Conservation (phyloP, 1,140 invertebrate species). For the Drosophila pseudoananassae region DNA sequence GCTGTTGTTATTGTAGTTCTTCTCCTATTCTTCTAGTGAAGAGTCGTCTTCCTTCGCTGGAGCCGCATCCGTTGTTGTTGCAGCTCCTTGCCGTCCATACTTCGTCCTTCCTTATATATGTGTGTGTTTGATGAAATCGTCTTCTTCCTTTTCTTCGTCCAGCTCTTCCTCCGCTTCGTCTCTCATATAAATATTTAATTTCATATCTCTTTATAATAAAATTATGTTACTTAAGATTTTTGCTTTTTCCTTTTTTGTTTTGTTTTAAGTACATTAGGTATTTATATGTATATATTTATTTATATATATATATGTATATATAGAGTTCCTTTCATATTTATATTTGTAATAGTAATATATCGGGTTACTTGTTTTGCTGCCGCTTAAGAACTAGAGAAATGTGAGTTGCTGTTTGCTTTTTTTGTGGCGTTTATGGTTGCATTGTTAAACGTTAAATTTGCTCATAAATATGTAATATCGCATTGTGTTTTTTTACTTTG, state of each 20-base stretch:
- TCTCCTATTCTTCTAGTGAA: constrained; percentile 9
- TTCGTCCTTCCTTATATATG: constrained; percentile 44
- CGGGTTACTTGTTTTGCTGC: constrained; percentile 55
- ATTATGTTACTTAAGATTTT: constrained; percentile 62
- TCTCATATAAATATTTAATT: constrained; percentile 80
- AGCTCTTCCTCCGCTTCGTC: constrained; percentile 44
- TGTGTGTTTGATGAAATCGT: constrained; percentile 82
- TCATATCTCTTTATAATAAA: constrained; percentile 79
- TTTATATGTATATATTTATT: constrained; percentile 27
- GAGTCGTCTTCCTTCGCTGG: constrained; percentile 49
- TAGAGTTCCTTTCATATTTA: constrained; percentile 54
- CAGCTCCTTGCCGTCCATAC: constrained; percentile 46
- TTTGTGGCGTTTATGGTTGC: constrained; percentile 33
- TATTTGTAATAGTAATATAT: constrained; percentile 66
- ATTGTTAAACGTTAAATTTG: constrained; percentile 60
- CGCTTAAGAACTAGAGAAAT: constrained; percentile 72
- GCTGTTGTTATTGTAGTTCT: constrained; percentile 2
- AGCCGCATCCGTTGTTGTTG: constrained; percentile 40
- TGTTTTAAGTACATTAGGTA: constrained; percentile 43
- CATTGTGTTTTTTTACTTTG: constrained; percentile 16
- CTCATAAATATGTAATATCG: constrained; percentile 39
- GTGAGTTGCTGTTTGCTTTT: constrained; percentile 47
- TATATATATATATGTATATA: constrained; percentile 57
- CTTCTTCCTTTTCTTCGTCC: constrained; percentile 44
- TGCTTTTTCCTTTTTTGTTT: constrained; percentile 9